phyloP scores from a whole-genome alignment of 2,797 vertebrate species.

The Trematomus bernacchii region DNA sequence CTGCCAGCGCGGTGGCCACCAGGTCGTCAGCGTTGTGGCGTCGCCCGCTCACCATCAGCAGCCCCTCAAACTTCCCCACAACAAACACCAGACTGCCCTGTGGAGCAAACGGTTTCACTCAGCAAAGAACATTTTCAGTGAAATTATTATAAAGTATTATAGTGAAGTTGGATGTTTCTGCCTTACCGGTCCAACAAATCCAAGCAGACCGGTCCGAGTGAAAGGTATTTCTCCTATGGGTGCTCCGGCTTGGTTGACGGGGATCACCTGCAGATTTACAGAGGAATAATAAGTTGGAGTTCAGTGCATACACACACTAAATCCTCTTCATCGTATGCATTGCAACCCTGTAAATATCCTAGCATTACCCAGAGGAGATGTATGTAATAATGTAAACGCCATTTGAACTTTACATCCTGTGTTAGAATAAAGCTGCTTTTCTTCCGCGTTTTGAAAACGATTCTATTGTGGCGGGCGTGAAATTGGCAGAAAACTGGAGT shows the following conservation, averaged over 20 bases:
- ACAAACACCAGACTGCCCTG: slow-evolving; percentile 98
- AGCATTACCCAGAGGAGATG: too few relatives aligned
- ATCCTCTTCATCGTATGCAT: too few relatives aligned
- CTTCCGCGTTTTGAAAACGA: too few relatives aligned
- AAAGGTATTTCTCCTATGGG: slow-evolving; percentile 95
- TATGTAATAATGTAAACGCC: too few relatives aligned
- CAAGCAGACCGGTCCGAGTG: slow-evolving; percentile 92
- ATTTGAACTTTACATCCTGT: too few relatives aligned
- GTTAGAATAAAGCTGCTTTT: too few relatives aligned
- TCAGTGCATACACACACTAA: not conserved
- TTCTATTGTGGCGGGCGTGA: too few relatives aligned
- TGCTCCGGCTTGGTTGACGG: slow-evolving; percentile 92
- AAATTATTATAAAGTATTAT: slow-evolving; percentile 2
- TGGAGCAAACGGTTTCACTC: slow-evolving; percentile 36
- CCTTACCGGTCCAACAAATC: slow-evolving; percentile 97
- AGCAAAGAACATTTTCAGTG: not conserved
- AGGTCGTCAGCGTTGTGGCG: slow-evolving; percentile 97
- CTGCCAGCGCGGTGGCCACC: slow-evolving; percentile 95
- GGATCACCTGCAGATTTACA: slow-evolving; percentile 89
- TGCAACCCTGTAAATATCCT: too few relatives aligned
- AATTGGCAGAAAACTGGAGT: too few relatives aligned
- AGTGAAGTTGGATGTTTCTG: too few relatives aligned
- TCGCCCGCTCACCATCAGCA: slow-evolving; percentile 92
- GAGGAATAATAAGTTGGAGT: not conserved
- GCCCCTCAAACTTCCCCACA: slow-evolving; percentile 95